phyloP scores from a whole-genome alignment of 2,113 vertebrate genomes.

The Astur gentilis region DNA sequence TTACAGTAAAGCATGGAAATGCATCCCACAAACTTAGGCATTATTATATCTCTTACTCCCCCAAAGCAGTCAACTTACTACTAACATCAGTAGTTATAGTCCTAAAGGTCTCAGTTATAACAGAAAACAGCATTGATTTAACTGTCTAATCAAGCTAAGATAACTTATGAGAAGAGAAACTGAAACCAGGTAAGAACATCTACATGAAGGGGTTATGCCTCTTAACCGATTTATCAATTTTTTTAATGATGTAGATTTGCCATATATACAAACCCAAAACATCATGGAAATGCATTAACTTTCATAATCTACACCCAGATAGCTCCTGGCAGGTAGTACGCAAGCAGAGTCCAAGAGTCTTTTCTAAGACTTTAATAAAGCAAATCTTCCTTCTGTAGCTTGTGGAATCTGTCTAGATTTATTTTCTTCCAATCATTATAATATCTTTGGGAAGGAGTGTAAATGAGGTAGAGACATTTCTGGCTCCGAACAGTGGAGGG shows the following conservation, averaged over 20 bases:
- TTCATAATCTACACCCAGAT: neutral
- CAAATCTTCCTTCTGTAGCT: neutral
- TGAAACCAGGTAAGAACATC: neutral
- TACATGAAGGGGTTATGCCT: neutral
- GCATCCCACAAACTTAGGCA: neutral
- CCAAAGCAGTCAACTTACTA: neutral
- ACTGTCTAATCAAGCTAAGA: neutral
- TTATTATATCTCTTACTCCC: neutral
- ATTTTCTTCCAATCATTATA: neutral
- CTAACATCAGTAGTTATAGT: neutral
- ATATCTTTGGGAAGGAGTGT: neutral
- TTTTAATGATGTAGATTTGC: neutral
- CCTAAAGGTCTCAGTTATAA: neutral
- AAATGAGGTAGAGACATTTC: neutral
- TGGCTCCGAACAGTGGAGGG: neutral
- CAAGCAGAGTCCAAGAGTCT: neutral
- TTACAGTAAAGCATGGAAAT: neutral
- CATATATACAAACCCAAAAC: neutral
- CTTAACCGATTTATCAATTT: neutral
- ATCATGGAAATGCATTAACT: neutral
- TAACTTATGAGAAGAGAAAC: neutral
- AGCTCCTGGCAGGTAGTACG: neutral
- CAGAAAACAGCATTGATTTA: neutral
- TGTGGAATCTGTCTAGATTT: neutral
- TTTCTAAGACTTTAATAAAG: neutral